A percentile compares a stretch with the other conserved stretches of the same genome.
Evolutionary conservation across 2,888 invertebrate genomes (phyloP).

Genomic region (Gryllus longicercus): DNA sequence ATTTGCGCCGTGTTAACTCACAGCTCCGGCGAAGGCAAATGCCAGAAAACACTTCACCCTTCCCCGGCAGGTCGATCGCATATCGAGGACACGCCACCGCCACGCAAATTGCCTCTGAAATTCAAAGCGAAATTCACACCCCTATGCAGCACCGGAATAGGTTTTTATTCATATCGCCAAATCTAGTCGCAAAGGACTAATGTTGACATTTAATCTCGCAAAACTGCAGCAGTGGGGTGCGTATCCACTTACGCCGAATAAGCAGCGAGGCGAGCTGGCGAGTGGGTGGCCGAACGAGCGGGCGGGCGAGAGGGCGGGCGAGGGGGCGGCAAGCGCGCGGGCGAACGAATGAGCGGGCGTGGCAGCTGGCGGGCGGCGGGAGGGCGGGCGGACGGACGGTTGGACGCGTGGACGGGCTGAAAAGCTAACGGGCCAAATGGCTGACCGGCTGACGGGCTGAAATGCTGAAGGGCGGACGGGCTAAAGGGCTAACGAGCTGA

Average conservation of each 20-base stretch:
- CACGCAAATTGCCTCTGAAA: neutral
- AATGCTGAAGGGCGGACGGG: too few species aligned
- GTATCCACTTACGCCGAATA: neutral
- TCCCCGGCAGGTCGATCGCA: neutral
- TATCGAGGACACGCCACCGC: neutral
- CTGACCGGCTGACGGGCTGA: too few species aligned
- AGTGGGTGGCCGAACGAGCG: neutral
- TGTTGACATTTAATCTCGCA: neutral
- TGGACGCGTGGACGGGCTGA: neutral
- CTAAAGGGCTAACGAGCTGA: too few species aligned
- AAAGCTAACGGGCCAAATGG: too few species aligned
- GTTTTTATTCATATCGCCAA: constrained; percentile 9
- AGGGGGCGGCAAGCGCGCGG: neutral
- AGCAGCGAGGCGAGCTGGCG: neutral
- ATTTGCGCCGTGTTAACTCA: too few species aligned
- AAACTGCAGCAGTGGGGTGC: neutral
- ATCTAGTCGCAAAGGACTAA: neutral
- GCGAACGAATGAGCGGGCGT: neutral
- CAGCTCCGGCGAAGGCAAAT: too few species aligned
- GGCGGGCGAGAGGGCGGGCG: neutral
- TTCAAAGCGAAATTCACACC: neutral
- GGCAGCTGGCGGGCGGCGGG: neutral
- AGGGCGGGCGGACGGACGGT: neutral
- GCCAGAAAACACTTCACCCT: neutral
- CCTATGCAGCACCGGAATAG: neutral